Evolutionary conservation across 2,113 vertebrate species (phyloP).

Genomic region (Piliocolobus tephrosceles): DNA sequence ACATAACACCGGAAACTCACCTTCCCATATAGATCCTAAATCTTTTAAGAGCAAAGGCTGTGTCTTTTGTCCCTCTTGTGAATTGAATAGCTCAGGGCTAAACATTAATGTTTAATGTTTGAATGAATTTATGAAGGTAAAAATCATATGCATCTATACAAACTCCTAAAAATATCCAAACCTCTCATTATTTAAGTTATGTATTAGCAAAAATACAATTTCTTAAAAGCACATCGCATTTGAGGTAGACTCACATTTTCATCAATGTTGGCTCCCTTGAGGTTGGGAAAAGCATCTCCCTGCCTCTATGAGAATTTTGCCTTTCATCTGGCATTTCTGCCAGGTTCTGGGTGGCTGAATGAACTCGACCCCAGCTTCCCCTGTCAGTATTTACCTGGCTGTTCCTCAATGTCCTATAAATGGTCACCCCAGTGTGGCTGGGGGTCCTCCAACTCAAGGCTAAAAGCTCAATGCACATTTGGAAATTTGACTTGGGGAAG

Average conservation of each 20-base stretch:
- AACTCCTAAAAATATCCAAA: not conserved
- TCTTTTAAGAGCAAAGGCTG: not conserved
- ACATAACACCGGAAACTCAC: not conserved
- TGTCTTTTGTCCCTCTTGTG: conserved; percentile 16
- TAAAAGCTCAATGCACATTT: not conserved
- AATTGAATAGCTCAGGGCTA: not conserved
- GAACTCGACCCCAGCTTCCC: not conserved
- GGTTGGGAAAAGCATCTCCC: not conserved
- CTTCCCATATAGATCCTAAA: not conserved
- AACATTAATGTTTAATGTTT: not conserved
- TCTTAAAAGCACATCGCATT: not conserved
- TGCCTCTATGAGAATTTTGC: not conserved
- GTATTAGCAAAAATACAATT: not conserved
- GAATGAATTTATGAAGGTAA: not conserved
- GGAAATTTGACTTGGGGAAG: not conserved
- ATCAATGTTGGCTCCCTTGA: not conserved
- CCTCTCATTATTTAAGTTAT: conserved; percentile 13
- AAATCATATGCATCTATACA: not conserved
- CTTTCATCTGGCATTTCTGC: not conserved
- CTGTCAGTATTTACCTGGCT: not conserved
- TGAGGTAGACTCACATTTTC: not conserved
- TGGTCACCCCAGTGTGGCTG: not conserved
- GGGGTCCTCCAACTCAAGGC: not conserved
- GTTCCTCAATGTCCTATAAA: not conserved
- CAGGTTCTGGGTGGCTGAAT: not conserved